Base-by-base conservation (phyloP, 2,888 invertebrate species). In the Cephus rjabovi region DNA sequence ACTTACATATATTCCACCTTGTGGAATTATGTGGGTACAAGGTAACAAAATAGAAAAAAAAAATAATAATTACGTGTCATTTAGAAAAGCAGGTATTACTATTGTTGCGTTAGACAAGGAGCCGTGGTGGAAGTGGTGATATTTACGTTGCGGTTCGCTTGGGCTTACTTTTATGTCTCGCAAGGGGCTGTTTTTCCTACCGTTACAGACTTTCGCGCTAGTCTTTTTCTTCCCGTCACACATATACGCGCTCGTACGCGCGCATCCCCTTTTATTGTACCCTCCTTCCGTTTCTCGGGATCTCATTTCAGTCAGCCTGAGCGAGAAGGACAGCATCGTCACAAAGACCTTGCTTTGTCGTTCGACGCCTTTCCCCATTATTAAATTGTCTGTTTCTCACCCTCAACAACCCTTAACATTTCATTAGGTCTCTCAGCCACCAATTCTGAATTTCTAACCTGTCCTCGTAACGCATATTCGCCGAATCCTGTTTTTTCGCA, bases 101-200 rank as follows among this genome's bases (percentile, higher is more conserved):
- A 31, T 9, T 80, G 81, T 81, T 84, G 84, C 84, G 83, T 82
- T 83, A 81, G 83, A 78, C 35, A 68, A 84, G 82, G 82, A 79
- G 79, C 81, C 80, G 81, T 81, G 82, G 80, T 83, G 84, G 83
- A 86, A 89, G 87, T 85, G 85, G 86, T 88, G 88, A 89, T 86
- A 85, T 86, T 56, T 86, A 83, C 87, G 89, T 87, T 86, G 87
- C 85, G 87, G 85, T 85, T 88, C 85, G 84, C 85, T 84, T 83
- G 84, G 83, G 88, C 87, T 89, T 87, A 88, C 87, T 87, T 89
- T 89, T 88, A 88, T 86, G 85, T 87, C 84, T 82, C 84, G 79
- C 81, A 83, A 81, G 82, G 83, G 81, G 71, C 31, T 33, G 33
- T 69, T 75, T 73, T 73, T 56, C 34, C n/a, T 34, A 23, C 56